Evolutionary conservation across 2,888 invertebrate species (phyloP).

Genomic region (Altica lythri): DNA sequence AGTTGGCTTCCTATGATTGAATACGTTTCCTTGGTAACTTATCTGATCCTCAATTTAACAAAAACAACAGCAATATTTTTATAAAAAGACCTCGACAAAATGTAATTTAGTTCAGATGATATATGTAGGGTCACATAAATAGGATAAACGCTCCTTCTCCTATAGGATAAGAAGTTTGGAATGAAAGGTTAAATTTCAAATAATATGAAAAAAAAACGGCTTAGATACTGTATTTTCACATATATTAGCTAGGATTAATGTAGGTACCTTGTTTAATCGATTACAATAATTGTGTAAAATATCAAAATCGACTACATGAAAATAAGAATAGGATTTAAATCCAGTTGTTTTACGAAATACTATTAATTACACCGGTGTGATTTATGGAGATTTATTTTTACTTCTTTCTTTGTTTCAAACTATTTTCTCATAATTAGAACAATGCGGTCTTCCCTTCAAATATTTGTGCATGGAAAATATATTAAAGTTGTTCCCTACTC

Average conservation of each 20-base stretch:
- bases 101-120: constrained; percentile 29
- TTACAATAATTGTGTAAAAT: too few relatives aligned
- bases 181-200: constrained; percentile 12
- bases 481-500: constrained; percentile 36
- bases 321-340: constrained; percentile 14
- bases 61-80: constrained; percentile 34
- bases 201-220: constrained; percentile 1
- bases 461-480: constrained; percentile 40
- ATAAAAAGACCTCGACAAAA: constrained; percentile 27
- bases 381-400: constrained; percentile 25
- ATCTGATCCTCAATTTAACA: constrained; percentile 30
- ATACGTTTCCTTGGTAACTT: constrained; percentile 27
- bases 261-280: constrained; percentile 7
- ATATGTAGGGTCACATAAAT: constrained; percentile 27
- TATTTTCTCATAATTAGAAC: constrained; percentile 27
- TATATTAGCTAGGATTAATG: background rate
- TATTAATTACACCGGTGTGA: constrained; percentile 20
- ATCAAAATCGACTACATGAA: too few relatives aligned
- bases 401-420: constrained; percentile 25
- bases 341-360: constrained; percentile 6
- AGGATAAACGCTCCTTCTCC: constrained; percentile 23
- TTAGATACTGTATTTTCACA: too few relatives aligned
- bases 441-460: constrained; percentile 28
- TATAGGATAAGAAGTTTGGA: constrained; percentile 16
- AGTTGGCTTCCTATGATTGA: constrained; percentile 25